These are phyloP conservation scores for Hylia prasina DNA, from an alignment of 2,113 vertebrate species.

Conservation along the genomic window DNA sequence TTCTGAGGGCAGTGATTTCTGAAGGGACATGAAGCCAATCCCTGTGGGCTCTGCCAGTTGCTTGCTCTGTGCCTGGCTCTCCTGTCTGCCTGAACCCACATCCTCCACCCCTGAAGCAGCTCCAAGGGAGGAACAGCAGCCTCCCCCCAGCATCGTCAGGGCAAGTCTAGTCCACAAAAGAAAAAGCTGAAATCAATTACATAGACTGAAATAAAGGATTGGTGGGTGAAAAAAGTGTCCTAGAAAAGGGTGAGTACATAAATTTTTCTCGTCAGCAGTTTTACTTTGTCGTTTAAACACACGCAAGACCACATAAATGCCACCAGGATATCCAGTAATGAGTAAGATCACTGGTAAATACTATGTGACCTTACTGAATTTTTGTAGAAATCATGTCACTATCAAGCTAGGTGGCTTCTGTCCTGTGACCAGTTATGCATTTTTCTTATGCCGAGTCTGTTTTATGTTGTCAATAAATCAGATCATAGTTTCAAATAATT, in stretches of 20 bases:
- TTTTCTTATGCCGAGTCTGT: not conserved
- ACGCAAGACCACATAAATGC: not conserved
- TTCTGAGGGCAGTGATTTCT: not conserved
- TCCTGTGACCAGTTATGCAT: fast-evolving
- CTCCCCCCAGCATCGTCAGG: fast-evolving
- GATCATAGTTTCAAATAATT: not conserved
- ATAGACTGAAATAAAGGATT: not conserved
- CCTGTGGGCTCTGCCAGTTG: not conserved
- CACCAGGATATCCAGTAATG: not conserved
- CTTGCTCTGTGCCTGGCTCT: not conserved
- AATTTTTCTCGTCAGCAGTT: not conserved
- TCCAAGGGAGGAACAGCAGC: not conserved
- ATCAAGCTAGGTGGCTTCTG: not conserved
- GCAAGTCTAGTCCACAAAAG: not conserved
- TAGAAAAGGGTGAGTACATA: not conserved
- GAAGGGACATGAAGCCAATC: fast-evolving
- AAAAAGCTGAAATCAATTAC: not conserved
- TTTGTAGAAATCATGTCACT: not conserved
- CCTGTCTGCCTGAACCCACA: not conserved
- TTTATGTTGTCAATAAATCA: not conserved
- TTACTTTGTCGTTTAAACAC: not conserved
- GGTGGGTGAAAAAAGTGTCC: not conserved
- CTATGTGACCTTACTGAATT: not conserved
- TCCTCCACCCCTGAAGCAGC: not conserved
- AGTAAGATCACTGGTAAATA: not conserved